Evolutionary conservation across 2,888 invertebrate genomes (phyloP).

Genomic region (Caenorhabditis sp.): DNA sequence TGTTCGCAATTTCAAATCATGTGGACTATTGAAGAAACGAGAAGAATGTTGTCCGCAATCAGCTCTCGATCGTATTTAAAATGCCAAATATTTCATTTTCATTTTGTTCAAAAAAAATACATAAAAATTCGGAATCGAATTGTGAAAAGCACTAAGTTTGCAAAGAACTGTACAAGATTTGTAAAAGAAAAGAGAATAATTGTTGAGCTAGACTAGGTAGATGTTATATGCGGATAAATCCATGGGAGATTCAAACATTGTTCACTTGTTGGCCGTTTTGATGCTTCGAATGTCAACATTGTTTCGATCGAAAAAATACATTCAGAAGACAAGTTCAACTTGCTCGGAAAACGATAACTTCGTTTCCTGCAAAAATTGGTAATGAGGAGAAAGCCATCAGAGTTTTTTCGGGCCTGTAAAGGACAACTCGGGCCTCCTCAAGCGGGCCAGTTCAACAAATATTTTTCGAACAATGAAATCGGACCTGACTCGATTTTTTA

Average conservation of each 20-base stretch:
- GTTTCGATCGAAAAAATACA: conserved; percentile 40
- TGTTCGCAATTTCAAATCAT: not conserved
- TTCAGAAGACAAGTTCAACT: conserved; percentile 12
- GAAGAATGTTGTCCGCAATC: not conserved
- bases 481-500: too few relatives aligned
- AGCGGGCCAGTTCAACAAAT: too few relatives aligned
- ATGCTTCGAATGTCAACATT: conserved; percentile 46
- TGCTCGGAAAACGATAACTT: conserved; percentile 36
- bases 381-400: too few relatives aligned
- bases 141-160: not conserved
- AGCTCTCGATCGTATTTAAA: not conserved
- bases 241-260: conserved; percentile 26
- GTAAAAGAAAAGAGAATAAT: not conserved
- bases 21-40: not conserved
- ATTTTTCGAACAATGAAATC: too few relatives aligned
- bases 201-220: not conserved
- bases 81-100: not conserved
- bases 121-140: not conserved
- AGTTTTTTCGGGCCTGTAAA: too few relatives aligned
- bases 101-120: not conserved
- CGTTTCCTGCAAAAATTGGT: conserved; percentile 20
- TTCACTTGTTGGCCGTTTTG: conserved; percentile 13
- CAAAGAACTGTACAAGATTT: not conserved
- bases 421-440: too few relatives aligned
- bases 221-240: conserved; percentile 17